phyloP scores from a whole-genome alignment of 2,888 invertebrate species.

The Erynnis tages region DNA sequence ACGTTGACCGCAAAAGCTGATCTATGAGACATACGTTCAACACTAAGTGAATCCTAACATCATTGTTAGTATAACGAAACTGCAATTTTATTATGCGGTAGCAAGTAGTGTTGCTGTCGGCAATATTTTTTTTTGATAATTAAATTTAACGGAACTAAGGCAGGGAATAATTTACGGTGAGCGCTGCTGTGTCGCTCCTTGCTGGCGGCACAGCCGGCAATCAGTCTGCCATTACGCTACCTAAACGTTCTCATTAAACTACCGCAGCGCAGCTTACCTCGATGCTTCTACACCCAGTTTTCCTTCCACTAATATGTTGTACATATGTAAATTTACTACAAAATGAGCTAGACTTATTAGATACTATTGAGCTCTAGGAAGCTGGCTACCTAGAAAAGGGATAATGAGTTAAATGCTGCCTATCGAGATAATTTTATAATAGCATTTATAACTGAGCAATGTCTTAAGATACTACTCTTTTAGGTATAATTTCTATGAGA shows the following conservation, averaged over 20 bases:
- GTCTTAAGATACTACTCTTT: too few species aligned
- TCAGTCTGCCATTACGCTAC: conserved; percentile 59
- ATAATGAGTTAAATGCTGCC: too few species aligned
- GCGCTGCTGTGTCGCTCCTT: conserved; percentile 38
- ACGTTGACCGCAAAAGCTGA: too few species aligned
- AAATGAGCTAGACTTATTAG: conserved; percentile 1
- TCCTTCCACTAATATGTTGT: conserved; percentile 30
- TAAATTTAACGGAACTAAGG: conserved; percentile 38
- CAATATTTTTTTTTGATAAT: not conserved
- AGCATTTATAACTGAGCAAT: too few species aligned
- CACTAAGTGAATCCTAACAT: too few species aligned
- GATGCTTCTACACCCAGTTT: conserved; percentile 40
- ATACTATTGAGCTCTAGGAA: too few species aligned
- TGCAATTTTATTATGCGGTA: too few species aligned
- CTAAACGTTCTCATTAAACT: conserved; percentile 66
- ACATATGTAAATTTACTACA: conserved; percentile 16
- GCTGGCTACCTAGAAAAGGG: not conserved
- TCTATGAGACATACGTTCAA: too few species aligned
- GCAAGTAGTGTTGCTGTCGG: conserved; percentile 1
- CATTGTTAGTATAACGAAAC: too few species aligned
- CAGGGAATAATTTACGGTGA: conserved; percentile 45
- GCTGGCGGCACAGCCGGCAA: conserved; percentile 51
- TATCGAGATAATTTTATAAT: too few species aligned
- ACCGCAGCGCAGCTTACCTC: conserved; percentile 45
- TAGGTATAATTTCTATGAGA: too few species aligned